phyloP scores from a whole-genome alignment of 2,888 invertebrate species.

The Drosophila subquinaria region DNA sequence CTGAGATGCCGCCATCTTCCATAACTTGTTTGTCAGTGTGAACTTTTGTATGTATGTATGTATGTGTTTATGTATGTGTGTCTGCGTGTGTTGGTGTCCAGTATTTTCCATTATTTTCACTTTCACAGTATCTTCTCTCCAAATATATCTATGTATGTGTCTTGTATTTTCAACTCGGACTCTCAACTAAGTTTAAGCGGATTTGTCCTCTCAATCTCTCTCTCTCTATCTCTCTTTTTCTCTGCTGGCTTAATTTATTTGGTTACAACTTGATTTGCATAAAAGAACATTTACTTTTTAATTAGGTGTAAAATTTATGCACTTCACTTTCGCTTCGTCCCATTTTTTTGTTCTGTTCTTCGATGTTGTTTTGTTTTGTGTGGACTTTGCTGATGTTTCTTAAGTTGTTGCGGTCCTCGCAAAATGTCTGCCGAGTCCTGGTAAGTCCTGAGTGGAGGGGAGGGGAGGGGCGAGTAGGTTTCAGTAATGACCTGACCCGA shows the following conservation, averaged over 20 bases:
- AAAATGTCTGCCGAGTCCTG: neutral
- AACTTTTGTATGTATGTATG: constrained; percentile 7
- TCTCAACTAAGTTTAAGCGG: constrained; percentile 35
- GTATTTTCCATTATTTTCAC: constrained; percentile 52
- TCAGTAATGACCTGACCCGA: constrained; percentile 10
- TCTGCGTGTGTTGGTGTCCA: constrained; percentile 17
- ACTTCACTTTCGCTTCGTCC: constrained; percentile 70
- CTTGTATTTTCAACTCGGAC: constrained; percentile 37
- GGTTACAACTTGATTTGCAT: constrained; percentile 80
- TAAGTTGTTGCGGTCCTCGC: constrained; percentile 25
- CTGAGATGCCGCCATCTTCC: constrained; percentile 61
- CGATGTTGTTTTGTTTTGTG: constrained; percentile 14
- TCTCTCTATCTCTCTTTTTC: constrained; percentile 17
- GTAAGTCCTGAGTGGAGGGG: constrained; percentile 2
- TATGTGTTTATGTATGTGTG: constrained; percentile 8
- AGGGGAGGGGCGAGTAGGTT: constrained; percentile 14
- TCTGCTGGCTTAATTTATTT: constrained; percentile 70
- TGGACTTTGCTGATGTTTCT: constrained; percentile 8
- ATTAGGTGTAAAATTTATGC: constrained; percentile 81
- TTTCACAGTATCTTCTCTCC: constrained; percentile 26
- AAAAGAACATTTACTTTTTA: constrained; percentile 80
- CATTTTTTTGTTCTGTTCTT: constrained; percentile 13
- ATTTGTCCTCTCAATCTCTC: constrained; percentile 29
- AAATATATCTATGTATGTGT: constrained; percentile 11
- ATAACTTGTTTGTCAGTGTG: constrained; percentile 44